Base-by-base conservation (phyloP, 2,888 invertebrate species). In the Ypsolopha sequella region DNA sequence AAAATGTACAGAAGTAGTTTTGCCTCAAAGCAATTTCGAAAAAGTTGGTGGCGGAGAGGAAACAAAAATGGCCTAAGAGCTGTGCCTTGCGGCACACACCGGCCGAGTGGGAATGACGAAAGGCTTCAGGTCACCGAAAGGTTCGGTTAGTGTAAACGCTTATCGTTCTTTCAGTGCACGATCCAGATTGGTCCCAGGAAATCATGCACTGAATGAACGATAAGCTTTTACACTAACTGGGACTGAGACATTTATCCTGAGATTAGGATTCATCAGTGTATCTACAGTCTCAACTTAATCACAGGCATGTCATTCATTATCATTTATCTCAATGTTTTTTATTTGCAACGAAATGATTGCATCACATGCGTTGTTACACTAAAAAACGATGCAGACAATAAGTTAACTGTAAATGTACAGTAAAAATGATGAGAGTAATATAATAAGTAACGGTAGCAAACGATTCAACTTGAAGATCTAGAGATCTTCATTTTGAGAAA, bases 81-180 rank as follows among this genome's bases (percentile, higher is more conserved):
- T 33, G 34, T 35, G 41, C 49, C 36, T 24, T 49, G 49, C 10
- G 53, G 48, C 50, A 46, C 51, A 41, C n/a, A n/a, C n/a, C n/a
- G n/a, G n/a, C 52, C 56, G 60, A 70, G 67, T 72, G 72, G 66
- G 72, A 73, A 70, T 65, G 65, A 64, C 59, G 59, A 57, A 61
- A 50, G 58, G 55, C 56, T 61, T 45, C 59, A 56, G 61, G 68
- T 71, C 74, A 73, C 75, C n/a, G n/a, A n/a, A n/a, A n/a, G n/a
- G n/a, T n/a, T n/a, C n/a, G n/a, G n/a, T n/a, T n/a, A n/a, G n/a
- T n/a, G n/a, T n/a, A n/a, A n/a, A n/a, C n/a, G n/a, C n/a, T n/a
- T n/a, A n/a, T n/a, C n/a, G n/a, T n/a, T n/a, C n/a, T n/a, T n/a
- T n/a, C n/a, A n/a, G n/a, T n/a, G 2, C 24, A 24, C 24, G 24